Evolutionary conservation across 2,888 invertebrate genomes (phyloP).

Genomic region (Rhabditoides inermis): DNA sequence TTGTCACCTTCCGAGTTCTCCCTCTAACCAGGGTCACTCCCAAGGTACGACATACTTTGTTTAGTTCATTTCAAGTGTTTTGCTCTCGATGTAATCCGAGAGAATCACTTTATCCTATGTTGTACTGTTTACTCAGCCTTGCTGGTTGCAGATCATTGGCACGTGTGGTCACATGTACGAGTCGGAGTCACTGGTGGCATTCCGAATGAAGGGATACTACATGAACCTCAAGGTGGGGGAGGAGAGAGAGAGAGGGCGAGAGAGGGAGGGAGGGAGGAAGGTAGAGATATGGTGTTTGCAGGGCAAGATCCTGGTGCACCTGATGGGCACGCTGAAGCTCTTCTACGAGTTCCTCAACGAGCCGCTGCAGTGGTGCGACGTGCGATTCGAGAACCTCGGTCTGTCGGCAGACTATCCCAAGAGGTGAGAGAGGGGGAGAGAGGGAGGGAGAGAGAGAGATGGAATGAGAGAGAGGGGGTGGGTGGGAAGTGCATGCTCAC

Average conservation of each 20-base stretch:
- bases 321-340: slow-evolving; percentile 53
- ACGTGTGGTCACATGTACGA: slow-evolving; percentile 57
- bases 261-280: neutral
- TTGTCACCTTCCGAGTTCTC: slow-evolving; percentile 43
- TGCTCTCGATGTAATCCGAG: neutral
- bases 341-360: slow-evolving; percentile 53
- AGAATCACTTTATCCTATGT: neutral
- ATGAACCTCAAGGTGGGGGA: slow-evolving; percentile 41
- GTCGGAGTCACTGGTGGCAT: slow-evolving; percentile 52
- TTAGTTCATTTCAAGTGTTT: neutral
- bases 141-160: slow-evolving; percentile 45
- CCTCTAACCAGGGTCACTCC: slow-evolving; percentile 48
- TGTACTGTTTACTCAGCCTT: neutral
- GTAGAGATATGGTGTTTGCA: slow-evolving; percentile 2
- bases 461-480: neutral
- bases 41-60: slow-evolving; percentile 35
- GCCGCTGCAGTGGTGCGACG: slow-evolving; percentile 57
- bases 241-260: neutral
- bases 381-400: slow-evolving; percentile 53
- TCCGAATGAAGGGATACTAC: slow-evolving; percentile 51
- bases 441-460: neutral
- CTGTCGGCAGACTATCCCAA: slow-evolving; percentile 50
- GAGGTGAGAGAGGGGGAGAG: slow-evolving; percentile 23
- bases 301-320: slow-evolving; percentile 52
- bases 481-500: neutral